Evolutionary conservation across 64 coral and sea anemone species (phyloP).

Genomic region (Montipora cactus): DNA sequence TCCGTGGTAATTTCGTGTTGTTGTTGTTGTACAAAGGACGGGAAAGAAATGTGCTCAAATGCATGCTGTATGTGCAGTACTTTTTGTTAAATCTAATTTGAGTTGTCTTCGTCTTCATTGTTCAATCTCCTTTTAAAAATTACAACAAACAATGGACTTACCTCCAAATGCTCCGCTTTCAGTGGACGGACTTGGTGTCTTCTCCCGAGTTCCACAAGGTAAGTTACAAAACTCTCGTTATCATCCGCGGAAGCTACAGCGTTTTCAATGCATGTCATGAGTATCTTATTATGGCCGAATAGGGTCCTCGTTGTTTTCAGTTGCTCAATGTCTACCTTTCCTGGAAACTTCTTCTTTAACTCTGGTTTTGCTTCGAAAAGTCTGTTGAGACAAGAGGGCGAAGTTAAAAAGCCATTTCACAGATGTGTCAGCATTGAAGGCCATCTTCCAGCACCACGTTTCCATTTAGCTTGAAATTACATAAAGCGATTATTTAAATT

Average conservation of each 20-base stretch:
- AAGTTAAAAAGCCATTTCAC: too few relatives aligned
- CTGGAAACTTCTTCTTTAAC: conserved; percentile 30
- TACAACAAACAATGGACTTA: neutral
- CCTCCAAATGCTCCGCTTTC: conserved; percentile 30
- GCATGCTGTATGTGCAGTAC: too few relatives aligned
- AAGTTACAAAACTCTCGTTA: conserved; percentile 15
- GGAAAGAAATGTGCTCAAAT: too few relatives aligned
- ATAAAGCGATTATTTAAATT: too few relatives aligned
- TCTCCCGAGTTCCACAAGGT: conserved; percentile 37
- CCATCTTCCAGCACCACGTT: too few relatives aligned
- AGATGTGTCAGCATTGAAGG: too few relatives aligned
- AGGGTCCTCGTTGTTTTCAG: neutral
- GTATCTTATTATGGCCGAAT: conserved; percentile 12
- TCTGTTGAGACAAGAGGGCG: neutral
- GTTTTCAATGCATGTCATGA: conserved; percentile 26
- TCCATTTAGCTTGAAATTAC: too few relatives aligned
- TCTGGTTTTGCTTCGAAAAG: conserved; percentile 26
- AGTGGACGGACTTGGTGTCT: conserved; percentile 32
- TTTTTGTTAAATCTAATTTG: too few relatives aligned
- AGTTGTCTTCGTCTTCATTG: too few relatives aligned
- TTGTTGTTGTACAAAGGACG: too few relatives aligned
- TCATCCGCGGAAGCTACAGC: conserved; percentile 3
- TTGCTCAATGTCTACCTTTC: conserved; percentile 5
- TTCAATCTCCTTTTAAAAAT: too few relatives aligned
- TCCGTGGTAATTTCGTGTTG: too few relatives aligned